Conservation (phyloP, 2,113 vertebrate genomes). For the Chrysemys picta region DNA sequence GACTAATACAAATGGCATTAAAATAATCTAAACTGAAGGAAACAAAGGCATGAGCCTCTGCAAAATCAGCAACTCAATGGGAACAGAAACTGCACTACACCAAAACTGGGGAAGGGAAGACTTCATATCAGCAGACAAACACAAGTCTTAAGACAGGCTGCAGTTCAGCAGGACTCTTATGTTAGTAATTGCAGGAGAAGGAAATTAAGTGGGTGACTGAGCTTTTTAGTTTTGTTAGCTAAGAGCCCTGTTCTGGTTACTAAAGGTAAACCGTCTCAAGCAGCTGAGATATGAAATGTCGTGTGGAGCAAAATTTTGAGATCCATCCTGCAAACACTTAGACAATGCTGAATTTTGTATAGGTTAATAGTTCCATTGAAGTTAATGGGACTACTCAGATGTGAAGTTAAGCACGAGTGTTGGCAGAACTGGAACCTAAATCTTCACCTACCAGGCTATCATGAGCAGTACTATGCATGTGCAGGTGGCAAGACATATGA, state of each 20-base stretch:
- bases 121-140: neutral
- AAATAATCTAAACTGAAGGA: neutral
- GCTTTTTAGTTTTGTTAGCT: neutral
- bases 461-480: neutral
- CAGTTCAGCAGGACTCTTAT: neutral
- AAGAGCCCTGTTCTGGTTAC: neutral
- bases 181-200: neutral
- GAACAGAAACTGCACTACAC: neutral
- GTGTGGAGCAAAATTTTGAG: neutral
- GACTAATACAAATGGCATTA: neutral
- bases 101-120: neutral
- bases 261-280: neutral
- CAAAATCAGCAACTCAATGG: accelerated
- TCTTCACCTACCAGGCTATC: neutral
- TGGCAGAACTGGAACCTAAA: neutral
- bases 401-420: neutral
- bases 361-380: neutral
- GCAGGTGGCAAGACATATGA: neutral
- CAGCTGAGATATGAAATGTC: neutral
- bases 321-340: neutral
- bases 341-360: neutral
- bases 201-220: neutral
- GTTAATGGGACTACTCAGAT: neutral
- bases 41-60: neutral
- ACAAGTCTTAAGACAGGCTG: neutral